A percentile compares a stretch with the other conserved stretches of the same genome.
Evolutionary conservation across 2,113 vertebrate species (phyloP).

Genomic region (Antennarius striatus): DNA sequence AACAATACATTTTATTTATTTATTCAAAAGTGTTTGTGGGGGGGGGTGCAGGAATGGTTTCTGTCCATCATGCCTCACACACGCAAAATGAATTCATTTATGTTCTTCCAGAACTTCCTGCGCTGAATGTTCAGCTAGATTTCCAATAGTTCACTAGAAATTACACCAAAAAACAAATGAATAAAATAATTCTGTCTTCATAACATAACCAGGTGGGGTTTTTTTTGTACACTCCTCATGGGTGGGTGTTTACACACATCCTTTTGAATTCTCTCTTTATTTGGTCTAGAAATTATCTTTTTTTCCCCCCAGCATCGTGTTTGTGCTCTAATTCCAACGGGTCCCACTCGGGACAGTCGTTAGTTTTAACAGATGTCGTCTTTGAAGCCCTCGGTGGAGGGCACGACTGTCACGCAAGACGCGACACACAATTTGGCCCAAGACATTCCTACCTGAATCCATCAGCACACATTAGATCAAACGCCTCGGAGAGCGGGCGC

Average conservation of each 20-base stretch:
- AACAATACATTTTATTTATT: not conserved
- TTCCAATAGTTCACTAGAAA: too few species aligned
- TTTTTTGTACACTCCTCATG: conserved; percentile 29
- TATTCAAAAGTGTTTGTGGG: too few species aligned
- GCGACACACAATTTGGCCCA: conserved; percentile 50
- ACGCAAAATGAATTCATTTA: too few species aligned
- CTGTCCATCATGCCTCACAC: too few species aligned
- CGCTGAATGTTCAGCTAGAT: too few species aligned
- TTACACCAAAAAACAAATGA: too few species aligned
- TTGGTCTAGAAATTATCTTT: conserved; percentile 51
- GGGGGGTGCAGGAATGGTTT: too few species aligned
- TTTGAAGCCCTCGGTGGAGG: conserved; percentile 71
- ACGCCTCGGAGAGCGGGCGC: conserved; percentile 58
- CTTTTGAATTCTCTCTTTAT: conserved; percentile 60
- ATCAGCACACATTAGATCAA: conserved; percentile 64
- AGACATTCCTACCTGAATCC: conserved; percentile 64
- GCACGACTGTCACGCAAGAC: conserved; percentile 65
- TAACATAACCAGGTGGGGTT: conserved; percentile 13
- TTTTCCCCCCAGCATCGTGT: conserved; percentile 26
- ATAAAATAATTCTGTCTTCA: too few species aligned
- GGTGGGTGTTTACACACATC: conserved; percentile 38
- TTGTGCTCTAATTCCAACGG: conserved; percentile 53
- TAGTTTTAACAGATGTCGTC: conserved; percentile 76
- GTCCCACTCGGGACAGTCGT: conserved; percentile 47
- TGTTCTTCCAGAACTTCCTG: too few species aligned